Conservation (phyloP, 2,797 vertebrate species). For the Pangasius macronema region DNA sequence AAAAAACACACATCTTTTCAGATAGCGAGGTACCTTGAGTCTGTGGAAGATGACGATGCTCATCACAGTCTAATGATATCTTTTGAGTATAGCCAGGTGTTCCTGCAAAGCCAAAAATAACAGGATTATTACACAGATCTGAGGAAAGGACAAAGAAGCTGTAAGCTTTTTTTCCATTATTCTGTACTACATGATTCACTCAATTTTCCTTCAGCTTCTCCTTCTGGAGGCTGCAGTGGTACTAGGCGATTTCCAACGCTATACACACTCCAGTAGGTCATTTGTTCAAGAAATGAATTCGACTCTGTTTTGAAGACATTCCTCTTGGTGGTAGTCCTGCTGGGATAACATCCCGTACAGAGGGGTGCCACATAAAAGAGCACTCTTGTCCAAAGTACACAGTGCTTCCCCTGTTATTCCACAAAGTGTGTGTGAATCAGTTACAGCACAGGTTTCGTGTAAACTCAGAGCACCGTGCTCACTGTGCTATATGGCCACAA, state of each 20-base stretch:
- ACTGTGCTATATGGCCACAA: neutral
- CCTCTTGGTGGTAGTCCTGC: conserved; percentile 54
- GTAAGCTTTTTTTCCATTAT: conserved; percentile 15
- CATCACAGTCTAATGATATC: conserved; percentile 80
- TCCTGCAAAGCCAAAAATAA: conserved; percentile 73
- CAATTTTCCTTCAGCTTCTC: neutral
- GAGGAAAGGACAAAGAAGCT: neutral
- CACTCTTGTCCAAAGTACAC: conserved; percentile 63
- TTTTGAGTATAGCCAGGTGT: conserved; percentile 72
- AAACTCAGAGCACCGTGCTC: neutral
- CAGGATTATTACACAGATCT: conserved; percentile 45
- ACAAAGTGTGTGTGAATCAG: conserved; percentile 18
- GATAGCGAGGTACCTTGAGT: conserved; percentile 74
- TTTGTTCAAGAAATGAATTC: conserved; percentile 30
- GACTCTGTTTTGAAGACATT: conserved; percentile 36
- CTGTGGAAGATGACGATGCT: conserved; percentile 74
- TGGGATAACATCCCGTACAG: conserved; percentile 43
- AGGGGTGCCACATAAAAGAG: conserved; percentile 64
- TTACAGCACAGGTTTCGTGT: neutral
- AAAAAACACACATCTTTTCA: conserved; percentile 39
- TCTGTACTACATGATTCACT: neutral
- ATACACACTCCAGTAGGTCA: conserved; percentile 15
- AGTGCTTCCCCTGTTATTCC: conserved; percentile 61
- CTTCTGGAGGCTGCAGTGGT: neutral
- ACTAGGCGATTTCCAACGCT: neutral